Percentiles rank a stretch among this genome's conserved stretches.
Conservation (phyloP, 1,140 invertebrate species). For the Copidosoma floridanum region DNA sequence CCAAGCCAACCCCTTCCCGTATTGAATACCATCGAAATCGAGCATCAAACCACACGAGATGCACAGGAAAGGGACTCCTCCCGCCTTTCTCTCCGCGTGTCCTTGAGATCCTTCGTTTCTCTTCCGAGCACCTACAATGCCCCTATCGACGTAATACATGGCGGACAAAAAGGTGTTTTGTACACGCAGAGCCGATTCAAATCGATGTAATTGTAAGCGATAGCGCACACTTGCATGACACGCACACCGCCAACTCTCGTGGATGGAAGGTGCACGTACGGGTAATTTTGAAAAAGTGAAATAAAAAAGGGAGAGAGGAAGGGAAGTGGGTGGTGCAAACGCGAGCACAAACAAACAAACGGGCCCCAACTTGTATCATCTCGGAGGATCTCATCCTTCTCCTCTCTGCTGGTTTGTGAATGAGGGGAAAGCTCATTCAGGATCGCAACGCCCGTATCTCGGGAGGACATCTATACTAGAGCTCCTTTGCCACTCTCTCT, state of each 20-base stretch:
- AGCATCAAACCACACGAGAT: background rate
- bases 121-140: no score
- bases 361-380: slow-evolving; percentile 41
- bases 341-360: no score
- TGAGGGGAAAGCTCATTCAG: slow-evolving; percentile 46
- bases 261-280: no score
- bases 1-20: no score
- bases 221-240: no score
- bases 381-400: slow-evolving; percentile 40
- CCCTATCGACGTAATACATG: no score
- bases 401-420: slow-evolving; percentile 20
- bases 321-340: slow-evolving; percentile 43
- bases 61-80: slow-evolving; percentile 3
- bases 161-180: background rate
- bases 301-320: slow-evolving; percentile 28
- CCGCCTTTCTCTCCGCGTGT: background rate
- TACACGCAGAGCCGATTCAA: slow-evolving; percentile 1
- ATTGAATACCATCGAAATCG: no score
- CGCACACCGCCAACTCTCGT: no score
- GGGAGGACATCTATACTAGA: slow-evolving; percentile 36
- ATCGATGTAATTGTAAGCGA: no score
- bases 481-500: background rate
- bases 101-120: no score
- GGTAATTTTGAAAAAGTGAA: slow-evolving; percentile 5
- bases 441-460: slow-evolving; percentile 35